Evolutionary conservation across 2,888 invertebrate genomes (phyloP).

Genomic region (Watsonalla binaria): DNA sequence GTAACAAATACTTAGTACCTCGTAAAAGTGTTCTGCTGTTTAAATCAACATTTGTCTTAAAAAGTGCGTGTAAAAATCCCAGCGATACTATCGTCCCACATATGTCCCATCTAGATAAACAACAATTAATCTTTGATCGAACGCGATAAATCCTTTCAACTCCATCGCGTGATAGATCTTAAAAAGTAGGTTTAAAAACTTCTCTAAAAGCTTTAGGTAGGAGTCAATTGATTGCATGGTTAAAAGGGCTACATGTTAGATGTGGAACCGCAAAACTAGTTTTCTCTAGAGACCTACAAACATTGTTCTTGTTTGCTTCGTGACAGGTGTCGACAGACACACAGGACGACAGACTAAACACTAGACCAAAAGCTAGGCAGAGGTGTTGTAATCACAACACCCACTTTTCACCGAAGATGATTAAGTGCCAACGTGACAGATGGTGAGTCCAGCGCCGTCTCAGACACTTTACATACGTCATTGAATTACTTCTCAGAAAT

Average conservation of each 20-base stretch:
- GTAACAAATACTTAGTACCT: too few species aligned
- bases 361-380: too few species aligned
- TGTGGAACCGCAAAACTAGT: constrained; percentile 3
- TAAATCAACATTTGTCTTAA: neutral
- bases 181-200: constrained; percentile 13
- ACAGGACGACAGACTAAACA: too few species aligned
- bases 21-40: too few species aligned
- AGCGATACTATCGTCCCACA: constrained; percentile 12
- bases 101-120: constrained; percentile 9
- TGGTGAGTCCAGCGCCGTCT: too few species aligned
- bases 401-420: too few species aligned
- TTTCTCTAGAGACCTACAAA: neutral
- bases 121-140: constrained; percentile 23
- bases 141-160: constrained; percentile 19
- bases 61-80: neutral
- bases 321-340: too few species aligned
- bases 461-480: too few species aligned
- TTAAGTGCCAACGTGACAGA: too few species aligned
- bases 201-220: constrained; percentile 20
- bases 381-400: too few species aligned
- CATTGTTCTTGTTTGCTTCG: too few species aligned
- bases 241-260: constrained; percentile 2
- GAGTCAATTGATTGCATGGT: constrained; percentile 17
- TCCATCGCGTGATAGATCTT: constrained; percentile 17
- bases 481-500: too few species aligned